Conservation (phyloP, 2,113 vertebrate species). For the Chaenogobius annularis region DNA sequence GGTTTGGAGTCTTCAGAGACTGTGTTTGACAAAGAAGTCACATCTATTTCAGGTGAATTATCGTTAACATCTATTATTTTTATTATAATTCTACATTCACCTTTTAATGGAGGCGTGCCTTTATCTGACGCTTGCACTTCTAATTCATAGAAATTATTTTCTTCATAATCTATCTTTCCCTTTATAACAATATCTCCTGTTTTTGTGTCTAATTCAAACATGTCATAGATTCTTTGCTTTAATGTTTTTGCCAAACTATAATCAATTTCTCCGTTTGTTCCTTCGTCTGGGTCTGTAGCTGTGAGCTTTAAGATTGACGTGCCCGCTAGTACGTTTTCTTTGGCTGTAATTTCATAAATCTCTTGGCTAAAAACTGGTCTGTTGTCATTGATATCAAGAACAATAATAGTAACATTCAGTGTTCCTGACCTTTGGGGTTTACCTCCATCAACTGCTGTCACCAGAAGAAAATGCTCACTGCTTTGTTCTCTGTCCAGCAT, state of each 20-base stretch:
- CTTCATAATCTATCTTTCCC: constrained; percentile 30
- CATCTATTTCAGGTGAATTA: constrained; percentile 40
- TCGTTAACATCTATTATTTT: constrained; percentile 80
- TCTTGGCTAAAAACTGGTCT: constrained; percentile 61
- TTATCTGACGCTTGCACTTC: constrained; percentile 32
- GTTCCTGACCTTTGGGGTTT: constrained; percentile 50
- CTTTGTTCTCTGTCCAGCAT: constrained; percentile 62
- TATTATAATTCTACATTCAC: constrained; percentile 20
- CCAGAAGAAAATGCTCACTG: constrained; percentile 12
- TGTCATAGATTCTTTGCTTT: not conserved
- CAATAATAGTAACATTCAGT: constrained; percentile 47
- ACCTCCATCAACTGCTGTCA: constrained; percentile 67
- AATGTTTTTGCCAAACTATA: constrained; percentile 44
- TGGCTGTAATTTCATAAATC: constrained; percentile 28
- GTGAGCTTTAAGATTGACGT: constrained; percentile 7
- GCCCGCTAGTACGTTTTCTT: constrained; percentile 44
- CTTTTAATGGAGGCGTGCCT: constrained; percentile 33
- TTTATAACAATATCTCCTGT: constrained; percentile 43
- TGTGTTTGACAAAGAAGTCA: too few relatives aligned
- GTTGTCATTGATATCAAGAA: constrained; percentile 71
- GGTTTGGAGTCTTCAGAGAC: too few relatives aligned
- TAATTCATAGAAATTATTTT: constrained; percentile 26
- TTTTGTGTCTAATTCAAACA: constrained; percentile 54
- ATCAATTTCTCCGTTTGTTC: constrained; percentile 24
- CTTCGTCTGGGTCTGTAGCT: constrained; percentile 10